Evolutionary conservation across 1,140 invertebrate genomes (phyloP).

Genomic region (Aporrectodea caliginosa): DNA sequence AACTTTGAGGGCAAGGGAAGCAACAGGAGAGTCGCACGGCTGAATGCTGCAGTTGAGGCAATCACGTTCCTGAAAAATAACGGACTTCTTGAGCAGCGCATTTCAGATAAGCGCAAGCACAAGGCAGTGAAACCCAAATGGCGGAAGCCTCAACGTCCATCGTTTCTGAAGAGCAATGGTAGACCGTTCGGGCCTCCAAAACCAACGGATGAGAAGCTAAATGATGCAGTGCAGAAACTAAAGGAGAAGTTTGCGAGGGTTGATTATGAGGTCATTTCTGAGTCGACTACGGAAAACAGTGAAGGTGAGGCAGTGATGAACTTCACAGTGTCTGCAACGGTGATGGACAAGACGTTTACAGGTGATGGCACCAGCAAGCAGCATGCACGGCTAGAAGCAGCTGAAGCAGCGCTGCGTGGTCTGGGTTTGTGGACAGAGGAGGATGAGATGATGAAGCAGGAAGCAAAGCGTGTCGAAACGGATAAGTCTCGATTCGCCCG

Average conservation of each 20-base stretch:
- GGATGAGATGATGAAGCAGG: neutral
- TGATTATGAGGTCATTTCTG: neutral
- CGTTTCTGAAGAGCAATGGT: neutral
- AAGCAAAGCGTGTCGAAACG: neutral
- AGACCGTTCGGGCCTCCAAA: neutral
- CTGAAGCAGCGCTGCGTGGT: neutral
- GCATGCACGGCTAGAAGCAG: neutral
- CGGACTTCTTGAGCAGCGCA: neutral
- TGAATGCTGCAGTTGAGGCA: neutral
- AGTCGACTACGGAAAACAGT: neutral
- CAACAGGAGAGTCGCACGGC: neutral
- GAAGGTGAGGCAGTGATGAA: neutral
- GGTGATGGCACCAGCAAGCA: neutral
- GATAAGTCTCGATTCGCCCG: neutral
- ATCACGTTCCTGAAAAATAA: neutral
- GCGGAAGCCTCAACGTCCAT: neutral
- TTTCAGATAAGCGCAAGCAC: neutral
- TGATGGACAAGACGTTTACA: neutral
- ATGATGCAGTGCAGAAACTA: neutral
- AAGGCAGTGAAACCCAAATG: neutral
- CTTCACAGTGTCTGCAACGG: neutral
- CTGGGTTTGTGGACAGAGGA: neutral
- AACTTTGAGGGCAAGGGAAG: neutral
- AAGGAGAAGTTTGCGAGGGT: neutral
- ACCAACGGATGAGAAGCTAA: neutral